Base-by-base conservation (phyloP, 2,113 vertebrate species). In the Candoia aspera region DNA sequence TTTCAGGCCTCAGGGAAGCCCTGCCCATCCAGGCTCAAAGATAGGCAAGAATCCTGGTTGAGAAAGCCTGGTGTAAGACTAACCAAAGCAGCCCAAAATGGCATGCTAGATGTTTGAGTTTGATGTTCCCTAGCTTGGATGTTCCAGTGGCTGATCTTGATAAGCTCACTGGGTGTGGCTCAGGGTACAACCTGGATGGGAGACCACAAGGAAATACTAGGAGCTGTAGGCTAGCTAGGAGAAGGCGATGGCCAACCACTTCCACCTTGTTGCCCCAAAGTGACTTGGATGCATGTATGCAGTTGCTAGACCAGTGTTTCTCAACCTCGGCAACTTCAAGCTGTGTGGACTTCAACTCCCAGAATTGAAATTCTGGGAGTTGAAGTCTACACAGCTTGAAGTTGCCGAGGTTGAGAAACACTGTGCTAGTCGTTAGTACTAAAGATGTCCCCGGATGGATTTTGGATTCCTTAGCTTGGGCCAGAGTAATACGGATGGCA, bases 41-140 rank as follows among this genome's bases (percentile, higher is more conserved):
- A n/a, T n/a, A n/a, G n/a, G n/a, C n/a, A n/a, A n/a, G n/a, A 42
- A 42, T 3, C 42, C 42, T 42, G 42, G 3, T 42, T 2, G 42
- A 42, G 42, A 42, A 42, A 42, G 2, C 42, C 42, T 42, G 42
- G 29, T 29, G 1, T 73, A n/a, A 73, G 6, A 8, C 6, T 79
- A 37, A 33, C 15, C 1, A 6, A 2, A 17, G n/a, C 6, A 19
- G n/a, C 13, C n/a, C n/a, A 2, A 33, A 73, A 17, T 0, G n/a
- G n/a, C 13, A 17, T 0, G 15, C 29, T 17, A 33, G 29, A n/a
- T 68, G n/a, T 15, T 1, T 68, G 64, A 68, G 64, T 73, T 17
- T 2, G n/a, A 33, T 29, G 13, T 17, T 17, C 29, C 29, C 64
- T n/a, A 26, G 0, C 4, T 68, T 73, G 64, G n/a, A 33, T 29